Evolutionary conservation across 2,797 vertebrate genomes (phyloP).

Genomic region (Brachyrhaphis roseni): DNA sequence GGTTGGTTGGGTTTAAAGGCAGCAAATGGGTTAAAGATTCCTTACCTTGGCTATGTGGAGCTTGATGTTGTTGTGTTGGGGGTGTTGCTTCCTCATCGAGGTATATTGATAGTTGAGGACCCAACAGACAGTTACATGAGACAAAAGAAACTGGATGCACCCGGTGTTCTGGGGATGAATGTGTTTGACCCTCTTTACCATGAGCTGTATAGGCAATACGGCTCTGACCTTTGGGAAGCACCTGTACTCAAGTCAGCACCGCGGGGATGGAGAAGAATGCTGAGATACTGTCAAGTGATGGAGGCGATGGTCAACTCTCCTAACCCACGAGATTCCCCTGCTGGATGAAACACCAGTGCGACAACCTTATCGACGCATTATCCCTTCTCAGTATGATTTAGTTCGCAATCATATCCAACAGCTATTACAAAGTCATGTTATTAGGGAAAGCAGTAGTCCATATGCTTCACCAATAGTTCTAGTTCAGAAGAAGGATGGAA

Average conservation of each 20-base stretch:
- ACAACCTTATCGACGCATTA: no score
- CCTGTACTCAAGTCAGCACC: neutral
- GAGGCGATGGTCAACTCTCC: neutral
- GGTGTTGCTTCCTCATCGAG: neutral
- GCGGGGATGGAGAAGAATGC: neutral
- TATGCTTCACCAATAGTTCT: no score
- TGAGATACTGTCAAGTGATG: slow-evolving; percentile 8
- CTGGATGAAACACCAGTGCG: no score
- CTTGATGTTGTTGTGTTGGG: neutral
- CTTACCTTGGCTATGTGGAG: neutral
- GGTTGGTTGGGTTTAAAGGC: slow-evolving; percentile 1
- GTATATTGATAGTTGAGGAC: neutral
- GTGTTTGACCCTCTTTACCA: neutral
- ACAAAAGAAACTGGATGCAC: neutral
- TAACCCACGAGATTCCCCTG: neutral
- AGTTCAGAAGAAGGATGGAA: no score
- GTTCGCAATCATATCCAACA: no score
- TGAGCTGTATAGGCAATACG: neutral
- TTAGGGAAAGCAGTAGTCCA: no score
- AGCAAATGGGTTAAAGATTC: neutral
- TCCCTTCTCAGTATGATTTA: no score
- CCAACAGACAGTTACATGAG: neutral
- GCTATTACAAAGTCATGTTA: no score
- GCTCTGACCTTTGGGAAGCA: neutral
- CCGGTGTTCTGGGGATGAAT: neutral